These are phyloP conservation scores for Pampus argenteus DNA, from an alignment of 2,797 vertebrate genomes.

Conservation along the genomic window DNA sequence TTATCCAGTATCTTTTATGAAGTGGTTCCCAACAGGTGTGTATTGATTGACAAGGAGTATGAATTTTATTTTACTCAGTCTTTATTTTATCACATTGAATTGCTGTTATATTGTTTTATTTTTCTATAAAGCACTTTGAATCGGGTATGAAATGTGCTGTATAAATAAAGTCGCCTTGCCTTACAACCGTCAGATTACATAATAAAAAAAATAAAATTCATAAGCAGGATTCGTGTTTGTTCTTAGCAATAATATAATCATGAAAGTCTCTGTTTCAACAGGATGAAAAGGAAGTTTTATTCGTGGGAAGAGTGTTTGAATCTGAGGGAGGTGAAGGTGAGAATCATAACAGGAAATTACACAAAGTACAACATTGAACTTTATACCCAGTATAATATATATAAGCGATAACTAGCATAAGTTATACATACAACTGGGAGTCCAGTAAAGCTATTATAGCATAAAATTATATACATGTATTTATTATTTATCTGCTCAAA, in stretches of 20 bases:
- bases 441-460: background rate
- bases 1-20: background rate
- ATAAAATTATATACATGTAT: too few relatives aligned
- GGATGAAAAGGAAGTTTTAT: slow-evolving; percentile 98
- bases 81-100: background rate
- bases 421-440: too few relatives aligned
- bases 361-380: too few relatives aligned
- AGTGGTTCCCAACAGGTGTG: too few relatives aligned
- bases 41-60: too few relatives aligned
- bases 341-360: slow-evolving; percentile 11
- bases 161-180: background rate
- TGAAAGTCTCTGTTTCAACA: slow-evolving; percentile 58
- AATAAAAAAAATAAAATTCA: too few relatives aligned
- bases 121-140: too few relatives aligned
- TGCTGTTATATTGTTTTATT: too few relatives aligned
- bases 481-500: too few relatives aligned
- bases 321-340: slow-evolving; percentile 96
- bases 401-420: background rate
- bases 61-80: background rate
- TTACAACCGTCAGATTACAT: background rate
- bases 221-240: too few relatives aligned
- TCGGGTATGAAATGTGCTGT: too few relatives aligned
- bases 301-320: slow-evolving; percentile 98
- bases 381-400: too few relatives aligned
- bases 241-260: background rate